These are phyloP conservation scores for Lithophane leautieri DNA, from an alignment of 2,888 invertebrate genomes.

Conservation along the genomic window DNA sequence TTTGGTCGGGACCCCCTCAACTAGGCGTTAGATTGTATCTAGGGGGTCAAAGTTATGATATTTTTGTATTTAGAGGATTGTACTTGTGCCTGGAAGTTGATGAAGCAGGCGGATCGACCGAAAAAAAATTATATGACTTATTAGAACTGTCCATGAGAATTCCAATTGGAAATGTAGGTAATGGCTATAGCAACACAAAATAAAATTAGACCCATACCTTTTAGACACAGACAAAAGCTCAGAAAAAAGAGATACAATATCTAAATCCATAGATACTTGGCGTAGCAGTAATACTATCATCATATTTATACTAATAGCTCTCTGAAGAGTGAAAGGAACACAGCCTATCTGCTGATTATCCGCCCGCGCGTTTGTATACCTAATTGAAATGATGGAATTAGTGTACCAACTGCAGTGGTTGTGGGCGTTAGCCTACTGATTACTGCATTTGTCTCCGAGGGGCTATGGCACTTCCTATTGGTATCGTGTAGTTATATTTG, in stretches of 20 bases:
- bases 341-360: conserved; percentile 51
- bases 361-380: conserved; percentile 49
- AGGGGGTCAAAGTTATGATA: too few relatives aligned
- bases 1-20: too few relatives aligned
- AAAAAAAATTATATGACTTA: neutral
- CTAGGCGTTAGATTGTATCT: too few relatives aligned
- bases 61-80: too few relatives aligned
- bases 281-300: neutral
- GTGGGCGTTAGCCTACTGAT: conserved; percentile 59
- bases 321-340: conserved; percentile 53
- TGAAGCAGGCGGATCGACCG: too few relatives aligned
- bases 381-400: conserved; percentile 61
- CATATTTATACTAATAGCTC: conserved; percentile 20
- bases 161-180: too few relatives aligned
- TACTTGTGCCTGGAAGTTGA: too few relatives aligned
- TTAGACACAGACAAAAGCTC: neutral
- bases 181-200: too few relatives aligned
- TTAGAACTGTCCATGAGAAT: neutral
- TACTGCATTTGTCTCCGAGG: conserved; percentile 59
- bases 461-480: conserved; percentile 41
- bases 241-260: too few relatives aligned
- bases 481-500: conserved; percentile 12
- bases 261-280: too few relatives aligned
- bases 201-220: neutral
- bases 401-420: conserved; percentile 42